These are phyloP conservation scores for Melanotaenia boesemani DNA, from an alignment of 2,797 vertebrate genomes.

Conservation along the genomic window DNA sequence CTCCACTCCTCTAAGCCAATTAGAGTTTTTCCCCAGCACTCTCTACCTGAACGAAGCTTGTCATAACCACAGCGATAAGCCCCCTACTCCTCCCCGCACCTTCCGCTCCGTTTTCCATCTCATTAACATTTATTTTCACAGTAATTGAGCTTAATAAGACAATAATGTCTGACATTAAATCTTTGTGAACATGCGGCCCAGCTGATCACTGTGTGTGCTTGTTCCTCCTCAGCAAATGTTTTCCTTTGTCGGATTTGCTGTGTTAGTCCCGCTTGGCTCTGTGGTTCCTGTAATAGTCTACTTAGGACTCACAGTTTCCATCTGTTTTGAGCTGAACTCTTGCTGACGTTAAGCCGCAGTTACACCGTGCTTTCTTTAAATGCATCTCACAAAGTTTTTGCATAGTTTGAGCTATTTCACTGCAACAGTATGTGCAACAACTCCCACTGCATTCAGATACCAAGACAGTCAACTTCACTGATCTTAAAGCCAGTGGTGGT, in stretches of 20 bases:
- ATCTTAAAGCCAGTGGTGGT: constrained; percentile 42
- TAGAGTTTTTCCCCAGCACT: constrained; percentile 60
- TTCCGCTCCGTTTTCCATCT: constrained; percentile 84
- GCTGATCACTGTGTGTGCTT: constrained; percentile 63
- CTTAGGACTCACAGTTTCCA: constrained; percentile 45
- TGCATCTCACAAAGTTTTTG: constrained; percentile 20
- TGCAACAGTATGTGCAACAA: constrained; percentile 12
- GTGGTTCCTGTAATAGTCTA: constrained; percentile 41
- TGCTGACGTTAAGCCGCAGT: constrained; percentile 26
- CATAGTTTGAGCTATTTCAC: constrained; percentile 25
- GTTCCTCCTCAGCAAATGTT: constrained; percentile 61
- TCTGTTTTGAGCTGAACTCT: constrained; percentile 50
- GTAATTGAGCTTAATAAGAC: constrained; percentile 88
- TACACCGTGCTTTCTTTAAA: constrained; percentile 18
- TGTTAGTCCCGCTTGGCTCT: constrained; percentile 41
- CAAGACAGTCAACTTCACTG: constrained; percentile 30
- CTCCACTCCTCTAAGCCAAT: constrained; percentile 68
- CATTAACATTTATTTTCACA: constrained; percentile 88
- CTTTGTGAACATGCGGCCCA: constrained; percentile 77
- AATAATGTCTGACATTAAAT: constrained; percentile 86
- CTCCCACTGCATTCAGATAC: constrained; percentile 36
- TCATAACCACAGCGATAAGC: constrained; percentile 48
- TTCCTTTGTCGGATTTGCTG: constrained; percentile 50
- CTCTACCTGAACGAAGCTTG: constrained; percentile 52
- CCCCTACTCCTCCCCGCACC: constrained; percentile 48